Base-by-base conservation (phyloP, 2,888 invertebrate species). In the Brenthis daphne region DNA sequence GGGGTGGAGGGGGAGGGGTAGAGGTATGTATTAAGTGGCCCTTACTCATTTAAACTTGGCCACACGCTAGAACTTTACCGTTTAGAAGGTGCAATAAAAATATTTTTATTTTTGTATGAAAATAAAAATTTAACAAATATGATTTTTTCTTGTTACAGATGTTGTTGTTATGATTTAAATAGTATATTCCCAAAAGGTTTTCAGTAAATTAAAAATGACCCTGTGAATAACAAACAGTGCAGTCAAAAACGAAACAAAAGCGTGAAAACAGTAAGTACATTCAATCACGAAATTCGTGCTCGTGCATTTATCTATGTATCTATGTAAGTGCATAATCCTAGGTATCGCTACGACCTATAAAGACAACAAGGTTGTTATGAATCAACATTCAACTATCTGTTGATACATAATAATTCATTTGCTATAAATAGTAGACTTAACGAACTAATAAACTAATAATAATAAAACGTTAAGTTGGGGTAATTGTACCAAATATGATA, bases 361-460 rank as follows among this genome's bases (percentile, higher is more conserved):
- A 70, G 47, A 58, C 56, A 57, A 65, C 65, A 67, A 69, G 71
- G 66, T 72, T 69, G 67, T 63, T 68, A 68, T 68, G 68, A 66
- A 70, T 70, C 73, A 74, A 70, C 65, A 68, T 13, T 66, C 67
- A 67, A 65, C 55, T 69, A 73, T 73, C 67, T 72, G 48, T 50
- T 69, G 16, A 50, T 70, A 65, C 24, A 60, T 58, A 20, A 50
- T 58, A 51, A 55, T 51, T 56, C 47, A 67, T 58, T 55, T 60
- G 54, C 33, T 65, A 14, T 66, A 51, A 47, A 50, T 47, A 64
- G 13, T 65, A 13, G 29, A 50, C 47, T 60, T 63, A 8, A 57
- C 14, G n/a, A 54, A 50, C n/a, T 29, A 60, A 50, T 58, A 24
- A 50, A 43, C 37, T 43, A 11, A 43, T 43, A 43, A 4, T 37